Percentiles rank a stretch among this genome's conserved stretches.
Conservation (phyloP, 2,797 vertebrate species). For the Protonibea diacanthus region DNA sequence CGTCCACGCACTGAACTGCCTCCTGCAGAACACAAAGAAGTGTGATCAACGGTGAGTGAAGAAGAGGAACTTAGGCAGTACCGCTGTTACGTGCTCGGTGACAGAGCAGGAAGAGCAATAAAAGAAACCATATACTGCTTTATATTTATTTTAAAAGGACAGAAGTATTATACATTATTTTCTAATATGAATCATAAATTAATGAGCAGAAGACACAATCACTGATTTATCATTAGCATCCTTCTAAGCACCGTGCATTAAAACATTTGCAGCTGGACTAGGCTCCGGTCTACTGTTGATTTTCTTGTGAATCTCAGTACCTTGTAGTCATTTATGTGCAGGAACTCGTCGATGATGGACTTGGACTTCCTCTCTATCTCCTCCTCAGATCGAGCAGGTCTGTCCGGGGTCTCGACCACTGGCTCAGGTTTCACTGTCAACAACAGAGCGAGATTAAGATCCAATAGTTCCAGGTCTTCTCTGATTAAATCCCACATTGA, state of each 20-base stretch:
- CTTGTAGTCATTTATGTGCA: slow-evolving; percentile 98
- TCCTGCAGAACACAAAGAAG: slow-evolving; percentile 84
- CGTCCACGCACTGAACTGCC: slow-evolving; percentile 95
- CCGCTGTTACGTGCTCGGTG: neutral
- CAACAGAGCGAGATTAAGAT: neutral
- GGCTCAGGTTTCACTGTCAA: slow-evolving; percentile 88
- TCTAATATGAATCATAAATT: neutral
- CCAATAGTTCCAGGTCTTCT: neutral
- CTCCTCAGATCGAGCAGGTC: slow-evolving; percentile 88
- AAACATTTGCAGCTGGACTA: neutral
- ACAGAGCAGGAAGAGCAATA: neutral
- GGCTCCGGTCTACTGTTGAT: neutral
- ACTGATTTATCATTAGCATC: neutral
- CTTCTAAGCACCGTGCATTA: neutral
- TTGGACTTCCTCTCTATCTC: slow-evolving; percentile 94
- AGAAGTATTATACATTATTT: too few relatives aligned
- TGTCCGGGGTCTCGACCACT: slow-evolving; percentile 81
- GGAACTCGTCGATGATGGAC: slow-evolving; percentile 97
- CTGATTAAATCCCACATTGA: neutral
- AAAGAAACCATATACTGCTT: neutral
- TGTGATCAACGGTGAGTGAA: neutral
- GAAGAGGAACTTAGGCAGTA: neutral
- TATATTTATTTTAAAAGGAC: too few relatives aligned
- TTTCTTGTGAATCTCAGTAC: slow-evolving; percentile 73
- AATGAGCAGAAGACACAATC: neutral